A percentile compares a stretch with the other conserved stretches of the same genome.
Evolutionary conservation across 2,888 invertebrate species (phyloP).

Genomic region (Calliopum simillimum): DNA sequence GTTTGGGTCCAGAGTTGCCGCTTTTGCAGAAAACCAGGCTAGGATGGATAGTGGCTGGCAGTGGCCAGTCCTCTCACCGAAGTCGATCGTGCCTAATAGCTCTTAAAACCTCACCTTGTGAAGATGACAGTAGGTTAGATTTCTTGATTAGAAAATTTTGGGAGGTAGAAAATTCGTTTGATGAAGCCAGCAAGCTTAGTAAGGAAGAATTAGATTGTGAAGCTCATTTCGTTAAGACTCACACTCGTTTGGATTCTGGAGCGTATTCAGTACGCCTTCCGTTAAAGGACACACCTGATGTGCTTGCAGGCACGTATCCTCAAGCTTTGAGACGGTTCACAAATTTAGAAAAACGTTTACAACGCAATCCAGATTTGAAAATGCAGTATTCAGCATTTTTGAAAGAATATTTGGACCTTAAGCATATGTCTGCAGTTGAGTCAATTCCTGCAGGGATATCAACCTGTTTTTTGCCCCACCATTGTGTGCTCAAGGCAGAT

Average conservation of each 20-base stretch:
- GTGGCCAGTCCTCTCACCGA: no score
- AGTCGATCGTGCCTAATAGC: no score
- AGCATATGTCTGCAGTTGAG: constrained; percentile 27
- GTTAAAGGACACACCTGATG: background rate
- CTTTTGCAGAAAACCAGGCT: constrained; percentile 35
- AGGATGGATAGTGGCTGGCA: constrained; percentile 35
- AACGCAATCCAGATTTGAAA: constrained; percentile 10
- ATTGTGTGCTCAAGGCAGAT: constrained; percentile 30
- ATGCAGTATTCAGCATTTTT: constrained; percentile 27
- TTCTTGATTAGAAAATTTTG: constrained; percentile 26
- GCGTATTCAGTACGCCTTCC: constrained; percentile 38
- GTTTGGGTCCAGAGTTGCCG: constrained; percentile 28
- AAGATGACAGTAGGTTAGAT: background rate
- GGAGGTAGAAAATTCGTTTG: constrained; percentile 30
- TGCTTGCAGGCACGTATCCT: constrained; percentile 37
- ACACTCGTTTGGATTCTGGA: constrained; percentile 32
- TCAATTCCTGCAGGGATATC: background rate
- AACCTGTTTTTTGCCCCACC: constrained; percentile 33
- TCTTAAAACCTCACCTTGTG: background rate
- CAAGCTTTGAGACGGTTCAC: constrained; percentile 30
- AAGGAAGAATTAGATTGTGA: constrained; percentile 41
- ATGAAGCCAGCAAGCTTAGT: background rate
- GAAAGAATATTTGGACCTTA: constrained; percentile 29
- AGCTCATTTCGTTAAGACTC: constrained; percentile 36
- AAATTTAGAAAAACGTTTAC: constrained; percentile 27